phyloP scores from a whole-genome alignment of 2,888 invertebrate species.

The Taphrorychus bicolor region DNA sequence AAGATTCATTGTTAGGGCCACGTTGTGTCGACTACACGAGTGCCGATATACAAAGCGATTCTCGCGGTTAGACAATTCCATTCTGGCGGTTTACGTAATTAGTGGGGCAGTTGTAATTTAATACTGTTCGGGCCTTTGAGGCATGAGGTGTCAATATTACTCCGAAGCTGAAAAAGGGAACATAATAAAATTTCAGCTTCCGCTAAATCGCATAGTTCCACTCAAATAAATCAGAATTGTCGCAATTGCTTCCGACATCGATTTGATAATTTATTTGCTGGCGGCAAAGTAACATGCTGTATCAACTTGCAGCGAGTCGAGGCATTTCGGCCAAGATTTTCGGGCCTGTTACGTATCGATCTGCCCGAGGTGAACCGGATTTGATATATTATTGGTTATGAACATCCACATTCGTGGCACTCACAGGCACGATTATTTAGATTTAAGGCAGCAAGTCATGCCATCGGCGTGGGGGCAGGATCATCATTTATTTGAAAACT shows the following conservation, averaged over 20 bases:
- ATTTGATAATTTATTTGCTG: conserved; percentile 36
- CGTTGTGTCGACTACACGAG: conserved; percentile 30
- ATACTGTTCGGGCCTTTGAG: neutral
- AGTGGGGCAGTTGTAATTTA: conserved; percentile 17
- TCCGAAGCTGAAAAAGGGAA: neutral
- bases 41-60: conserved; percentile 27
- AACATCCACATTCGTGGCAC: neutral
- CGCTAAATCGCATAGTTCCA: conserved; percentile 3
- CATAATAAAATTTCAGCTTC: neutral
- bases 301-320: conserved; percentile 32
- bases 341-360: conserved; percentile 15
- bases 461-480: neutral
- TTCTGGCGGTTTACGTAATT: conserved; percentile 27
- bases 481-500: neutral
- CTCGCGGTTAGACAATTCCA: conserved; percentile 25
- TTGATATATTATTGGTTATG: conserved; percentile 4
- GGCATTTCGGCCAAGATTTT: conserved; percentile 23
- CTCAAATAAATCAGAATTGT: conserved; percentile 30
- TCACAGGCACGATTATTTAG: neutral
- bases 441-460: neutral
- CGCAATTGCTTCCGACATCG: conserved; percentile 33
- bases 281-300: conserved; percentile 35
- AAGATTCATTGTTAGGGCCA: conserved; percentile 50
- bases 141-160: neutral
- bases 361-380: conserved; percentile 6